These are phyloP conservation scores for Drosophila demipolita DNA, from an alignment of 2,888 invertebrate species.

Conservation along the genomic window DNA sequence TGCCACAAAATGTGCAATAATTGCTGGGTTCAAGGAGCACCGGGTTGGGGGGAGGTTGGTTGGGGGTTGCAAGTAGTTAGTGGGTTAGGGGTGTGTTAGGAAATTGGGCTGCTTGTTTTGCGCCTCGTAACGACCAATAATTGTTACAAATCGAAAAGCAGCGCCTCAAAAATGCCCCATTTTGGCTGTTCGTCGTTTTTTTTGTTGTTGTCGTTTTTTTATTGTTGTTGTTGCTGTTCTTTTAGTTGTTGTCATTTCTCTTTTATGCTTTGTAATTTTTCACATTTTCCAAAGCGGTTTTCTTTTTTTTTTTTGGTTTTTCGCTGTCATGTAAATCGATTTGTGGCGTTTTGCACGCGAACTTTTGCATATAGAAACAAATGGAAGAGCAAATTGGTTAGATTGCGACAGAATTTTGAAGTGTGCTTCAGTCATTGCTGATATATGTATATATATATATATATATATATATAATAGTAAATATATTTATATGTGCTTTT, in stretches of 20 bases:
- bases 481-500: background rate
- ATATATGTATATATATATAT: background rate
- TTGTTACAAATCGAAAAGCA: constrained; percentile 70
- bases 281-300: constrained; percentile 55
- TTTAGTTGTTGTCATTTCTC: constrained; percentile 44
- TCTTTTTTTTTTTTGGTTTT: background rate
- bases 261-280: constrained; percentile 61
- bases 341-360: constrained; percentile 71
- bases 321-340: constrained; percentile 60
- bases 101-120: constrained; percentile 56
- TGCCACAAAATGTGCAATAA: constrained; percentile 67
- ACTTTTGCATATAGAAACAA: constrained; percentile 35
- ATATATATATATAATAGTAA: background rate
- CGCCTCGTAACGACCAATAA: constrained; percentile 65
- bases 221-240: background rate
- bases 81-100: constrained; percentile 17
- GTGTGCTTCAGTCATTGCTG: constrained; percentile 42
- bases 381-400: constrained; percentile 48
- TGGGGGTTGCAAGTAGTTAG: background rate
- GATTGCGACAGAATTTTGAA: constrained; percentile 49
- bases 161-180: constrained; percentile 49
- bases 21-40: constrained; percentile 22
- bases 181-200: constrained; percentile 3
- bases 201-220: background rate
- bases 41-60: background rate